Percentiles rank a stretch among this genome's conserved stretches.
Conservation (phyloP, 2,113 vertebrate species). For the Corythoichthys intestinalis region DNA sequence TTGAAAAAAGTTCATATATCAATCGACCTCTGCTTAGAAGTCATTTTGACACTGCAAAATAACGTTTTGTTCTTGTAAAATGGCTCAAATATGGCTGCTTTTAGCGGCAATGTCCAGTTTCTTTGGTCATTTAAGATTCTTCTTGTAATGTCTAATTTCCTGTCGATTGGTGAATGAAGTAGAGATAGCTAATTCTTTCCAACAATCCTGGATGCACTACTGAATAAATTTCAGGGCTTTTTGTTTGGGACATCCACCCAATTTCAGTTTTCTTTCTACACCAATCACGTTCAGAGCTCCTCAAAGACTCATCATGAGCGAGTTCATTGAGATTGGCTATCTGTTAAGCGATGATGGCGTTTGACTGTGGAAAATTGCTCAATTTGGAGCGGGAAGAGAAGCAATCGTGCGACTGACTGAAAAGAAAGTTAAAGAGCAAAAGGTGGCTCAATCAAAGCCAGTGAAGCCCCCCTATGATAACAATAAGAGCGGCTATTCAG, state of each 20-base stretch:
- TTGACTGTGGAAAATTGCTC: slow-evolving; percentile 30
- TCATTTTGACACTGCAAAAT: no score
- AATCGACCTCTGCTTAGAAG: no score
- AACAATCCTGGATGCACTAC: not conserved
- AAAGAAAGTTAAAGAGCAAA: slow-evolving; percentile 13
- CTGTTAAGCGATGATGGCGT: not conserved
- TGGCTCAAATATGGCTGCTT: no score
- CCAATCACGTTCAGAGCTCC: not conserved
- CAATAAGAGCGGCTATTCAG: slow-evolving; percentile 7
- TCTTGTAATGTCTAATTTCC: not conserved
- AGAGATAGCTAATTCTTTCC: not conserved
- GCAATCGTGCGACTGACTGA: slow-evolving; percentile 36
- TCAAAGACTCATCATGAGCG: not conserved
- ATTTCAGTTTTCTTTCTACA: not conserved
- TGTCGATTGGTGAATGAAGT: not conserved
- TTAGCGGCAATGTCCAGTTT: no score
- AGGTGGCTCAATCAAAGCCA: slow-evolving; percentile 31
- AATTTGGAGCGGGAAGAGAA: slow-evolving; percentile 41
- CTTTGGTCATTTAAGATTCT: no score
- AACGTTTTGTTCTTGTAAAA: no score
- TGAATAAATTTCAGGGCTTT: not conserved
- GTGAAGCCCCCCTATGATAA: not conserved
- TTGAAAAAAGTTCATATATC: no score
- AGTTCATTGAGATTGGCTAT: slow-evolving; percentile 5
- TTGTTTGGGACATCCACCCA: not conserved